Percentiles rank a stretch among this genome's conserved stretches.
These are phyloP conservation scores for Meriones psammophilus DNA, from an alignment of 2,797 vertebrate genomes.

Conservation along the genomic window DNA sequence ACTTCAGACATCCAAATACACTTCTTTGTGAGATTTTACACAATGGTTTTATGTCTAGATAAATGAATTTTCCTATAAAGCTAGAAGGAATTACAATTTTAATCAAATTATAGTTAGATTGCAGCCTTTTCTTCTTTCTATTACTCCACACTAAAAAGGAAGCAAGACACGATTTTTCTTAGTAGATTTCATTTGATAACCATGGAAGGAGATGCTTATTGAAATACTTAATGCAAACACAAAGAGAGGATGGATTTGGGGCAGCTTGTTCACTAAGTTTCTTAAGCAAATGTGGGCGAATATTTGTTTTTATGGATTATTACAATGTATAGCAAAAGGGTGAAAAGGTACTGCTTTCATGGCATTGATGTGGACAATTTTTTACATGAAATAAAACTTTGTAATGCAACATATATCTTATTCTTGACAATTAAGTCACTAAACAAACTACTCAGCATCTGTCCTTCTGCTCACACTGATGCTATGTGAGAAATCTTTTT, in stretches of 20 bases:
- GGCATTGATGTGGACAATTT: not conserved
- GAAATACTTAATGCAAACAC: constrained; percentile 34
- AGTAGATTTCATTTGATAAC: not conserved
- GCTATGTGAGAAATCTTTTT: constrained; percentile 22
- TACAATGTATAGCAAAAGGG: not conserved
- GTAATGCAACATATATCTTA: not conserved
- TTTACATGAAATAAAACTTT: constrained; percentile 37
- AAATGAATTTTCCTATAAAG: constrained; percentile 34
- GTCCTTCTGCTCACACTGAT: not conserved
- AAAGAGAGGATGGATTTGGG: not conserved
- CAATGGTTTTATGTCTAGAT: not conserved
- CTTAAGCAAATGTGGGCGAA: not conserved
- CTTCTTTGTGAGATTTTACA: not conserved
- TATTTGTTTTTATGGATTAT: constrained; percentile 31
- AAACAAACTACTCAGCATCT: not conserved
- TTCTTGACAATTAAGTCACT: constrained; percentile 4
- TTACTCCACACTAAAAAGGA: constrained; percentile 4
- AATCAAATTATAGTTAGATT: constrained; percentile 21
- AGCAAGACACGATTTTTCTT: not conserved
- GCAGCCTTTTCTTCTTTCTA: constrained; percentile 2
- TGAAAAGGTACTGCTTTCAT: not conserved
- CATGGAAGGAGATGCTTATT: constrained; percentile 9
- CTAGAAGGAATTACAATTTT: constrained; percentile 42
- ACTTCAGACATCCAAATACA: not conserved
- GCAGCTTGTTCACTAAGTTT: not conserved